Evolutionary conservation across 2,113 vertebrate species (phyloP).

Genomic region (Melierax canorus): DNA sequence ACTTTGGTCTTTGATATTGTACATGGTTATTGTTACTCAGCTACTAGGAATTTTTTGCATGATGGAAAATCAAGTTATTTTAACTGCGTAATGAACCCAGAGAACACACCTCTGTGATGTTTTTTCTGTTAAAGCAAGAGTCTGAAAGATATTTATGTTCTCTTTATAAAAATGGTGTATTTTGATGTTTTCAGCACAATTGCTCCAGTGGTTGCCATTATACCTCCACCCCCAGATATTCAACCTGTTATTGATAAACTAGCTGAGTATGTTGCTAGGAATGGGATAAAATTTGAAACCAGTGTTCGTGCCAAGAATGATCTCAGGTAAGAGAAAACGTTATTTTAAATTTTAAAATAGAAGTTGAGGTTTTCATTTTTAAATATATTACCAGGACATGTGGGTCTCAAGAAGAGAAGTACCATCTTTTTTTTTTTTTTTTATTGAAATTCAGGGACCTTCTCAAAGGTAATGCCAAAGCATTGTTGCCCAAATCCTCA

Average conservation of each 20-base stretch:
- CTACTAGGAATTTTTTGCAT: background rate
- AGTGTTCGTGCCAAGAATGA: slow-evolving; percentile 97
- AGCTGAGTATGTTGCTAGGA: slow-evolving; percentile 93
- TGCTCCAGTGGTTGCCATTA: slow-evolving; percentile 84
- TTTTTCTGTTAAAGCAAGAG: background rate
- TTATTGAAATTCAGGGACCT: background rate
- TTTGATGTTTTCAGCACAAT: slow-evolving; percentile 71
- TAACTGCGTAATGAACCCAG: background rate
- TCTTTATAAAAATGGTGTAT: background rate
- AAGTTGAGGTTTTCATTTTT: background rate
- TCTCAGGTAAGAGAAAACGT: slow-evolving; percentile 77
- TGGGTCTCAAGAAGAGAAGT: background rate
- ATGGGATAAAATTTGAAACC: slow-evolving; percentile 93
- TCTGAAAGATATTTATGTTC: background rate
- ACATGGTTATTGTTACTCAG: background rate
- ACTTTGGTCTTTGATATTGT: background rate
- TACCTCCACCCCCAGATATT: slow-evolving; percentile 94
- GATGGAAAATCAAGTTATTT: background rate
- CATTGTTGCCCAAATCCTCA: background rate
- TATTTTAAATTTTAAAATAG: background rate
- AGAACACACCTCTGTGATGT: background rate
- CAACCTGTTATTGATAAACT: slow-evolving; percentile 98
- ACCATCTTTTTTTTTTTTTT: background rate
- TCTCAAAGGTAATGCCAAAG: background rate
- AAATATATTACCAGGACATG: background rate